Percentiles rank a stretch among this genome's conserved stretches.
Evolutionary conservation across 2,113 vertebrate genomes (phyloP).

Genomic region (Sardina pilchardus): DNA sequence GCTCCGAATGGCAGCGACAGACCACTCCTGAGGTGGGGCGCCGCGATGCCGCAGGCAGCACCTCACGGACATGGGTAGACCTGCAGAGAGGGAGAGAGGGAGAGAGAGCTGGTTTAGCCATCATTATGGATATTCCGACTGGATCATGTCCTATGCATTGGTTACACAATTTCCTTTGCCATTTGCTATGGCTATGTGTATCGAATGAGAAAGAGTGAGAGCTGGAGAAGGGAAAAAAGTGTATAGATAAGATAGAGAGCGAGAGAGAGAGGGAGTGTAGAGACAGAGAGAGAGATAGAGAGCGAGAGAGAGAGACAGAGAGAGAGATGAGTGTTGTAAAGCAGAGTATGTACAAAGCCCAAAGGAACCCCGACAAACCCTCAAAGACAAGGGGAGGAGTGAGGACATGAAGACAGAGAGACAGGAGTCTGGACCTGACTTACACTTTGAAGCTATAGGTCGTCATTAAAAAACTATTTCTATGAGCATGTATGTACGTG

Average conservation of each 20-base stretch:
- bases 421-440: background rate
- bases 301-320: background rate
- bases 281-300: constrained; percentile 28
- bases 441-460: background rate
- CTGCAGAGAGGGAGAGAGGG: constrained; percentile 61
- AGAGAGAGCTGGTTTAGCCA: too few species aligned
- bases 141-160: too few species aligned
- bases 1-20: constrained; percentile 85
- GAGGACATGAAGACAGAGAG: background rate
- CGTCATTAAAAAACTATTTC: background rate
- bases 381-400: background rate
- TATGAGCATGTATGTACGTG: background rate
- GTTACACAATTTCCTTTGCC: too few species aligned
- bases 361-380: background rate
- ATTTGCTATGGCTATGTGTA: too few species aligned
- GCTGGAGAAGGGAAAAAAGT: too few species aligned
- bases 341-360: background rate
- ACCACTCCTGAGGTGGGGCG: constrained; percentile 90
- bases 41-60: constrained; percentile 88
- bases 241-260: too few species aligned
- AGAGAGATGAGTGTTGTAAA: background rate
- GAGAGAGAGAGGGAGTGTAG: background rate
- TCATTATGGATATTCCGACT: too few species aligned
- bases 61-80: constrained; percentile 95
- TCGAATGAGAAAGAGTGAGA: too few species aligned